Conservation (phyloP, 2,888 invertebrate species). For the Metalampra italica region DNA sequence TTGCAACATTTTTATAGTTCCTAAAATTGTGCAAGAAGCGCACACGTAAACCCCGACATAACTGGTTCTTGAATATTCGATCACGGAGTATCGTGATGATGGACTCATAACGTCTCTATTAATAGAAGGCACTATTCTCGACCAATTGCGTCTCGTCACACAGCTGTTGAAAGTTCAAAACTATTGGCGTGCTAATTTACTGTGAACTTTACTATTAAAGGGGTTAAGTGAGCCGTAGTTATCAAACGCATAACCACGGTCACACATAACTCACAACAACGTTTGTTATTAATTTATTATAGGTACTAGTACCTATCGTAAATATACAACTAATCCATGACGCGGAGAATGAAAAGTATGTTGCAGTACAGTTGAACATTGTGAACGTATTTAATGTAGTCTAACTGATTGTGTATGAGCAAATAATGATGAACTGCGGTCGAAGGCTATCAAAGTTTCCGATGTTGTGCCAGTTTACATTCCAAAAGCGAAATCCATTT, state of each 20-base stretch:
- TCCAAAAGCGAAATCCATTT: slow-evolving; percentile 58
- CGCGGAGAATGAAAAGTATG: slow-evolving; percentile 20
- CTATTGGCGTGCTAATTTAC: slow-evolving; percentile 63
- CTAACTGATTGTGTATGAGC: slow-evolving; percentile 15
- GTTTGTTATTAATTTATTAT: slow-evolving; percentile 24
- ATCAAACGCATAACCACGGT: slow-evolving; percentile 37
- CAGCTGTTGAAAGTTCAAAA: slow-evolving; percentile 58
- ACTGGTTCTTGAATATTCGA: slow-evolving; percentile 21
- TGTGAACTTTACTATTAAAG: slow-evolving; percentile 58
- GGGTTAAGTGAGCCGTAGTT: slow-evolving; percentile 61
- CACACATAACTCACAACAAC: slow-evolving; percentile 27
- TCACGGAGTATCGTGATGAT: slow-evolving; percentile 40
- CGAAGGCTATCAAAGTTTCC: slow-evolving; percentile 59
- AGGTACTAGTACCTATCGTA: too few relatives aligned
- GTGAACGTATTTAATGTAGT: slow-evolving; percentile 11
- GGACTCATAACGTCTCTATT: slow-evolving; percentile 45
- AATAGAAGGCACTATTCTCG: slow-evolving; percentile 31
- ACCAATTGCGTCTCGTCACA: slow-evolving; percentile 55
- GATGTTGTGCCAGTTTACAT: slow-evolving; percentile 43
- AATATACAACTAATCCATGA: slow-evolving; percentile 27
- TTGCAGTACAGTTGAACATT: slow-evolving; percentile 22
- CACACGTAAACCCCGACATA: slow-evolving; percentile 25
- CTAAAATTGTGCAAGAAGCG: slow-evolving; percentile 4
- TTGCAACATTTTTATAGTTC: not conserved
- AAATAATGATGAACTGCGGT: slow-evolving; percentile 43